Evolutionary conservation across 1,140 invertebrate species (phyloP).

Genomic region (Plodia interpunctella): DNA sequence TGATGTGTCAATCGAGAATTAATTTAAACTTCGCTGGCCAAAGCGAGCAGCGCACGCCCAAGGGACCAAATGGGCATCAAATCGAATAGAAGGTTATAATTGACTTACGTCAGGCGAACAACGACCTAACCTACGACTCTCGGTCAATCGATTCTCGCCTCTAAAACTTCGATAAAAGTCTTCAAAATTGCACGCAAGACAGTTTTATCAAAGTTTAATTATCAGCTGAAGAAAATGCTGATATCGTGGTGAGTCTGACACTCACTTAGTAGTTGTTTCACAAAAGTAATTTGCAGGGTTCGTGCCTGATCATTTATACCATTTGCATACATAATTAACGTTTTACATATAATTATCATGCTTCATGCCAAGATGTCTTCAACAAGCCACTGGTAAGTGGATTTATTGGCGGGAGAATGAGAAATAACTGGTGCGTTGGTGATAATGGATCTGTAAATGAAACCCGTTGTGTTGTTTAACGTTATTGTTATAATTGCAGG

Average conservation of each 20-base stretch:
- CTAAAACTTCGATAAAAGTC: constrained; percentile 27
- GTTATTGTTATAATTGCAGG: constrained; percentile 37
- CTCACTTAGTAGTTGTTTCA: constrained; percentile 52
- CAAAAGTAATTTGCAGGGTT: constrained; percentile 51
- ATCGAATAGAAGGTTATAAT: constrained; percentile 73
- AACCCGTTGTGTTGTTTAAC: constrained; percentile 34
- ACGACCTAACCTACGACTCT: constrained; percentile 36
- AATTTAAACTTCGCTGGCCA: constrained; percentile 71
- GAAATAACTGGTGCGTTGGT: constrained; percentile 43
- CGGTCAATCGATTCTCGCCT: constrained; percentile 42
- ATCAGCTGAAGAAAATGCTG: constrained; percentile 24
- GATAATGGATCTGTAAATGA: constrained; percentile 64
- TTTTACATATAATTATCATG: constrained; percentile 48
- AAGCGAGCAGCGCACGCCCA: constrained; percentile 53
- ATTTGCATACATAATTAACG: constrained; percentile 62
- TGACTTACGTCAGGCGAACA: constrained; percentile 54
- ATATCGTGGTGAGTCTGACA: constrained; percentile 43
- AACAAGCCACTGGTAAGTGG: constrained; percentile 44
- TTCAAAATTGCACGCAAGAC: constrained; percentile 29
- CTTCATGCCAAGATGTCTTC: constrained; percentile 35
- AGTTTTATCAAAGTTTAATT: constrained; percentile 22
- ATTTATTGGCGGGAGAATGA: constrained; percentile 52
- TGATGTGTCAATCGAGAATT: constrained; percentile 70
- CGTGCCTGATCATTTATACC: constrained; percentile 51
- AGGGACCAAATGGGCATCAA: constrained; percentile 63